Percentiles rank a stretch among this genome's conserved stretches.
These are phyloP conservation scores for Pseudochaenichthys georgianus DNA, from an alignment of 2,797 vertebrate species.

Conservation along the genomic window DNA sequence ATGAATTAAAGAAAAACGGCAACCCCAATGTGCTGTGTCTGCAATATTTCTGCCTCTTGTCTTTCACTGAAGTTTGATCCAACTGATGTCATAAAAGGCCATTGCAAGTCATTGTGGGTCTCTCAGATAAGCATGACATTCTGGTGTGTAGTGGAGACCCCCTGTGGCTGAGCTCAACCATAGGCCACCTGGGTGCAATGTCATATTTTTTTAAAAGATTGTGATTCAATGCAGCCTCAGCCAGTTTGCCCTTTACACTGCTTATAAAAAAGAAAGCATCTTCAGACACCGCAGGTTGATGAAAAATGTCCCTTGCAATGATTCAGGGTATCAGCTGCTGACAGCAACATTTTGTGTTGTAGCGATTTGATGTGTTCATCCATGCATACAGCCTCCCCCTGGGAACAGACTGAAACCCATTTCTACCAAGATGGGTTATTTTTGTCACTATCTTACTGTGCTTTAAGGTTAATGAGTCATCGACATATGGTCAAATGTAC, in stretches of 20 bases:
- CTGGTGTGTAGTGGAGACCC: conserved; percentile 68
- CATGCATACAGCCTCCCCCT: conserved; percentile 30
- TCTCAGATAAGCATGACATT: conserved; percentile 40
- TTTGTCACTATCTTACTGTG: conserved; percentile 10
- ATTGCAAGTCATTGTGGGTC: conserved; percentile 16
- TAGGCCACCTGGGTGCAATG: conserved; percentile 60
- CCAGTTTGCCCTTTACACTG: conserved; percentile 17
- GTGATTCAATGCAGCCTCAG: conserved; percentile 31
- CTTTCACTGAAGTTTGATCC: conserved; percentile 33
- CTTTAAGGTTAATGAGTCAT: neutral
- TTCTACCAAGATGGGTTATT: conserved; percentile 14
- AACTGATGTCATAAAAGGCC: conserved; percentile 23
- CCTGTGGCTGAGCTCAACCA: conserved; percentile 71
- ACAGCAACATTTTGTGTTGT: conserved; percentile 19
- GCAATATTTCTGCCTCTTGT: conserved; percentile 42
- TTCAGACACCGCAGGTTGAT: conserved; percentile 13
- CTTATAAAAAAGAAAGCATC: neutral
- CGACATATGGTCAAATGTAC: neutral
- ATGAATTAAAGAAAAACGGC: conserved; percentile 80
- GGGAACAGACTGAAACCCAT: conserved; percentile 22
- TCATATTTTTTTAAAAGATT: conserved; percentile 15
- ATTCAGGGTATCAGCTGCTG: conserved; percentile 12
- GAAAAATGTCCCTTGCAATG: conserved; percentile 21
- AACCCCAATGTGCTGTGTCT: conserved; percentile 66
- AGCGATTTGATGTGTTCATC: conserved; percentile 23